Percentiles rank a stretch among this genome's conserved stretches.
Conservation (phyloP, 1,140 invertebrate genomes). For the Leucophenga varia region DNA sequence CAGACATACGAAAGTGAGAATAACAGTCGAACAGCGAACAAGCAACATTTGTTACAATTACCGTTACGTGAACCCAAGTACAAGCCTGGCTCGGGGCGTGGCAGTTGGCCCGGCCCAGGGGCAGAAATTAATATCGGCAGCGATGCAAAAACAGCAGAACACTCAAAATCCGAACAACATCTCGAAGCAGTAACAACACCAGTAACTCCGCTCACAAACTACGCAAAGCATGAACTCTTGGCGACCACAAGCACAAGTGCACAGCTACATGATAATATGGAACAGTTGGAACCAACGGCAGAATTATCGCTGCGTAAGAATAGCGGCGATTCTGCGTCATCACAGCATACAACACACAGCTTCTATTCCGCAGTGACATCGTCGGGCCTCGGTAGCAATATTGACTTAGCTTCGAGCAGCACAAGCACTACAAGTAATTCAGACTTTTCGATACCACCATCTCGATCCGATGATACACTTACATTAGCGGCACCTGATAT, state of each 20-base stretch:
- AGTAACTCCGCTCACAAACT: conserved; percentile 22
- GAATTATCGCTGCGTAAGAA: conserved; percentile 64
- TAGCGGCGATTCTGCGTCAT: conserved; percentile 62
- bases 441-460: conserved; percentile 65
- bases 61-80: conserved; percentile 72
- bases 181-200: conserved; percentile 61
- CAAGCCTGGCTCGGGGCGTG: conserved; percentile 74
- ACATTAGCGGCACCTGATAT: conserved; percentile 61
- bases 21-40: conserved; percentile 17
- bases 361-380: conserved; percentile 42
- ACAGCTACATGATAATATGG: conserved; percentile 17
- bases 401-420: conserved; percentile 30
- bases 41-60: conserved; percentile 65
- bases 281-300: conserved; percentile 41
- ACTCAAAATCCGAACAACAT: conserved; percentile 83
- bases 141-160: conserved; percentile 61
- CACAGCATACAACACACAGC: conserved; percentile 40
- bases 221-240: conserved; percentile 4
- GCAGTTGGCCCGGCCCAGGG: conserved; percentile 82
- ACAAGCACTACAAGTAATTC: too few species aligned
- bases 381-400: too few species aligned
- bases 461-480: conserved; percentile 75
- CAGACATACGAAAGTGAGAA: conserved; percentile 19
- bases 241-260: conserved; percentile 3
- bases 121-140: conserved; percentile 55